Conservation (phyloP, 2,113 vertebrate species). For the Ancistrus triradiatus region DNA sequence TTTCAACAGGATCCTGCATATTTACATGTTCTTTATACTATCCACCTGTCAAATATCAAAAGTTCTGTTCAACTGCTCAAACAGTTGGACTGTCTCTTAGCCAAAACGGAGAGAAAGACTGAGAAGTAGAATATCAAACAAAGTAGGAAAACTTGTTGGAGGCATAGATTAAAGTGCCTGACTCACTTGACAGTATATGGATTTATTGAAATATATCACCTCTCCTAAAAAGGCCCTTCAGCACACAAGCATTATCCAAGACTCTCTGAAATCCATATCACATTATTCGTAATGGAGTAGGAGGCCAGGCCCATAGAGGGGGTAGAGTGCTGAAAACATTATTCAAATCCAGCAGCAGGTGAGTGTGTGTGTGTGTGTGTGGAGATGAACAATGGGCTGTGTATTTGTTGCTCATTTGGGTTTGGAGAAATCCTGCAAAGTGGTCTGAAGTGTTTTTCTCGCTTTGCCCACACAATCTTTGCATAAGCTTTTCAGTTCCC, state of each 20-base stretch:
- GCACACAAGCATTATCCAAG: slow-evolving; percentile 41
- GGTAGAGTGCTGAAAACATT: slow-evolving; percentile 41
- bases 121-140: slow-evolving; percentile 20
- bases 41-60: not conserved
- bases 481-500: slow-evolving; percentile 14
- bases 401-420: slow-evolving; percentile 31
- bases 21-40: too few species aligned
- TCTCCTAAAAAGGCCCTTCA: slow-evolving; percentile 35
- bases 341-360: slow-evolving; percentile 42
- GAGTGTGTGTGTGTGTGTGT: too few species aligned
- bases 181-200: slow-evolving; percentile 26
- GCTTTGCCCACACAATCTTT: slow-evolving; percentile 8
- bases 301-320: slow-evolving; percentile 27
- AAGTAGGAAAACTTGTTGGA: slow-evolving; percentile 14
- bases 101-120: not conserved
- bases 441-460: slow-evolving; percentile 19
- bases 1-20: too few species aligned
- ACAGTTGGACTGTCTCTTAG: not conserved
- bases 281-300: slow-evolving; percentile 46
- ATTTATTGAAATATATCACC: slow-evolving; percentile 48
- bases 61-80: slow-evolving; percentile 4
- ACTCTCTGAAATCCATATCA: slow-evolving; percentile 46
- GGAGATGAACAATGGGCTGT: slow-evolving; percentile 3
- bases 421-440: slow-evolving; percentile 2
- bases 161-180: not conserved